A percentile compares a stretch with the other conserved stretches of the same genome.
Evolutionary conservation across 2,797 vertebrate species (phyloP).

Genomic region (Melanotaenia trifasciata): DNA sequence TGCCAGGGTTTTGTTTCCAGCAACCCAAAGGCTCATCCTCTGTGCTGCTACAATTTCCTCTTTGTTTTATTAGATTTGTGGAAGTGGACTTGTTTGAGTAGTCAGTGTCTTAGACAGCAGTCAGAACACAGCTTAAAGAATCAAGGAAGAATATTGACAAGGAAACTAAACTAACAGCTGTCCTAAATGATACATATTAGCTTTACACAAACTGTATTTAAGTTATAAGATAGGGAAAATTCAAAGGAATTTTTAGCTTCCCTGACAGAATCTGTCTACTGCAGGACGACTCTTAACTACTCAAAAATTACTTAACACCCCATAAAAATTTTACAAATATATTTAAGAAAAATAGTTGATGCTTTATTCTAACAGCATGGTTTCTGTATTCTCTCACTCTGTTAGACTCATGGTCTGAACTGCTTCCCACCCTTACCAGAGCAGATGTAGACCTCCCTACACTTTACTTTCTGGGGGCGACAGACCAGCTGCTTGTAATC

Average conservation of each 20-base stretch:
- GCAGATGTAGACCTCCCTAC: conserved; percentile 78
- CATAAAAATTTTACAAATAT: not conserved
- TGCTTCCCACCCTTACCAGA: conserved; percentile 84
- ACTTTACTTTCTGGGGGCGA: conserved; percentile 84
- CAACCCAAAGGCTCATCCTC: not conserved
- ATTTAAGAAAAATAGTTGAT: not conserved
- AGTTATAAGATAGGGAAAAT: not conserved
- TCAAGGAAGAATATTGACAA: not conserved
- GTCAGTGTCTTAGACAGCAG: not conserved
- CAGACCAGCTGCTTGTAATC: conserved; percentile 81
- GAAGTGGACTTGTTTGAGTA: not conserved
- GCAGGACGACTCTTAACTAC: not conserved
- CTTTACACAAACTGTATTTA: not conserved
- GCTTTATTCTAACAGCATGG: not conserved
- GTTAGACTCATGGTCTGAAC: conserved; percentile 83
- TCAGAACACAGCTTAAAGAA: not conserved
- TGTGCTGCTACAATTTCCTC: not conserved
- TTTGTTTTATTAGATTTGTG: not conserved
- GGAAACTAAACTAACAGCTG: not conserved
- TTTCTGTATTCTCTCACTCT: conserved; percentile 23
- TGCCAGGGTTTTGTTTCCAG: not conserved
- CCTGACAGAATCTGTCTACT: not conserved
- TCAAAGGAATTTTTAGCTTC: not conserved
- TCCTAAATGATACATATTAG: not conserved
- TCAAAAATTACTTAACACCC: not conserved